These are phyloP conservation scores for Glossosoma conforme DNA, from an alignment of 1,140 invertebrate species.

Conservation along the genomic window DNA sequence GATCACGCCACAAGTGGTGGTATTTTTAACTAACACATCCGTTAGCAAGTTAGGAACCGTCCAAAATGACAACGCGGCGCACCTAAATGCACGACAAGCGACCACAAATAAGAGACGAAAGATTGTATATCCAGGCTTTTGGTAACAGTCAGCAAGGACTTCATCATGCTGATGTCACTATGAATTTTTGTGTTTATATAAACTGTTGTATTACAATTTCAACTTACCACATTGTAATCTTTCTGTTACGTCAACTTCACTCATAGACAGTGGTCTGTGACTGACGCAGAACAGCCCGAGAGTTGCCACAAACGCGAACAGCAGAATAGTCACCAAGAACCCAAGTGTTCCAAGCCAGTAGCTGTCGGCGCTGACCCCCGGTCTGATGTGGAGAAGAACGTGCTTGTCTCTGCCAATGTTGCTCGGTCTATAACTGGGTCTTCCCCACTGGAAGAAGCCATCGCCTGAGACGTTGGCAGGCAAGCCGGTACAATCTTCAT, in stretches of 20 bases:
- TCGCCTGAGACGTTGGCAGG: conserved; percentile 24
- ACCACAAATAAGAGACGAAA: too few species aligned
- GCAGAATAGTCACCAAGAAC: conserved; percentile 51
- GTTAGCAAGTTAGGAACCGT: too few species aligned
- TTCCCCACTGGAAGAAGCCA: conserved; percentile 16
- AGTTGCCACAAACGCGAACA: conserved; percentile 55
- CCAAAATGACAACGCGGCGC: too few species aligned
- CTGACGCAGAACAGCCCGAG: conserved; percentile 46
- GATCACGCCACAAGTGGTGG: too few species aligned
- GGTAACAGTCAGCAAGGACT: too few species aligned
- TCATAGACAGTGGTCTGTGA: conserved; percentile 34
- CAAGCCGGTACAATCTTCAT: conserved; percentile 60
- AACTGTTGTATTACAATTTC: too few species aligned
- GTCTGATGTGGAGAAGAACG: conserved; percentile 36
- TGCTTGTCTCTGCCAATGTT: neutral
- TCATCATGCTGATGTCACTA: too few species aligned
- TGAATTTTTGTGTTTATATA: too few species aligned
- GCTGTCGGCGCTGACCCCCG: conserved; percentile 57
- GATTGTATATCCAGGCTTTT: too few species aligned
- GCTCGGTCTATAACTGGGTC: neutral
- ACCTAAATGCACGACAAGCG: too few species aligned
- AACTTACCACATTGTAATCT: too few species aligned
- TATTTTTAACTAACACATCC: too few species aligned
- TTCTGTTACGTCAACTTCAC: conserved; percentile 26
- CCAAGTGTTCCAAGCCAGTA: conserved; percentile 58